Percentiles rank a stretch among this genome's conserved stretches.
Evolutionary conservation across 2,888 invertebrate species (phyloP).

Genomic region (Drosophila yooni): DNA sequence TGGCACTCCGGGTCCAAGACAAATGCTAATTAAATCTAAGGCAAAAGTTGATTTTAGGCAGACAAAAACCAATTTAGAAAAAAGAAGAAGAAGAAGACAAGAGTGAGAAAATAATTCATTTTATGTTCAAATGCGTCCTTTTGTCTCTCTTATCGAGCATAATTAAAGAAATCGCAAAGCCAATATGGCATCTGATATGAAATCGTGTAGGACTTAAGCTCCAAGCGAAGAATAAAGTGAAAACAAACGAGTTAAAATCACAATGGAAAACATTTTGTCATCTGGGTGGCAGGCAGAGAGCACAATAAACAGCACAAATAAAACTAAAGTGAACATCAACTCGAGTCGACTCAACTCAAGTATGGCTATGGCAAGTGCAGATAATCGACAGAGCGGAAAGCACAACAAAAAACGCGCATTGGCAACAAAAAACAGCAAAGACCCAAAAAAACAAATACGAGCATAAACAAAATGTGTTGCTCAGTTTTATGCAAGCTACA

Average conservation of each 20-base stretch:
- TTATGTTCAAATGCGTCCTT: conserved; percentile 18
- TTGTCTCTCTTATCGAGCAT: neutral
- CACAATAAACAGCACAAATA: conserved; percentile 10
- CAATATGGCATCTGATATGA: conserved; percentile 15
- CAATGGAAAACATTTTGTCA: conserved; percentile 4
- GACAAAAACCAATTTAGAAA: neutral
- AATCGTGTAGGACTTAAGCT: neutral
- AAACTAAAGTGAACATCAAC: conserved; percentile 23
- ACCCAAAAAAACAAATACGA: neutral
- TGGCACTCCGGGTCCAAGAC: conserved; percentile 35
- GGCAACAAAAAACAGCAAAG: neutral
- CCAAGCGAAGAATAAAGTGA: neutral
- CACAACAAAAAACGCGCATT: neutral
- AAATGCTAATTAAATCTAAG: conserved; percentile 71
- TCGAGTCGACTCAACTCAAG: neutral
- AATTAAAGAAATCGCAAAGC: neutral
- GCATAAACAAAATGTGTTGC: conserved; percentile 24
- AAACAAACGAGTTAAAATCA: conserved; percentile 5
- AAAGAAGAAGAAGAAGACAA: conserved; percentile 1
- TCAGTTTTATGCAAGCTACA: neutral
- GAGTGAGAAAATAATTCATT: conserved; percentile 15
- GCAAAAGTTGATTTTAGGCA: conserved; percentile 48
- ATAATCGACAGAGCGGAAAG: conserved; percentile 25
- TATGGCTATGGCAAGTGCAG: conserved; percentile 19
- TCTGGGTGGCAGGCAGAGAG: neutral